phyloP scores from a whole-genome alignment of 2,113 vertebrate genomes.

The Felis chaus region DNA sequence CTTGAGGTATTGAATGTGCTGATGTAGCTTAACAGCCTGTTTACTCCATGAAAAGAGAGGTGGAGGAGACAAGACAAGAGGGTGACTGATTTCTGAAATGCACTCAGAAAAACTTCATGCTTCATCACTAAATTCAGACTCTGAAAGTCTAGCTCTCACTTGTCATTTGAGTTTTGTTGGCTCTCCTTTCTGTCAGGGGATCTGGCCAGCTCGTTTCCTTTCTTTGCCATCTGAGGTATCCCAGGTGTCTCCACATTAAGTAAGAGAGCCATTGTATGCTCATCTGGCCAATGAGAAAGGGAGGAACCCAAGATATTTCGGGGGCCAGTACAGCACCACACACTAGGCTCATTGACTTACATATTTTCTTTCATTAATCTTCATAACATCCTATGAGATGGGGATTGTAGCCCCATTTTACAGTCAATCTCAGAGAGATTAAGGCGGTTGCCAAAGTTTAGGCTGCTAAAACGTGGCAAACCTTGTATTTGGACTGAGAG shows the following conservation, averaged over 20 bases:
- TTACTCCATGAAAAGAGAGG: conserved; percentile 34
- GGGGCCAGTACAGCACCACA: background rate
- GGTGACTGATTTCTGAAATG: background rate
- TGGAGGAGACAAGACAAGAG: conserved; percentile 1
- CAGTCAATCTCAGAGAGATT: background rate
- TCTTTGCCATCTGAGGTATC: background rate
- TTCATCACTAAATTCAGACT: background rate
- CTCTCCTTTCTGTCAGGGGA: background rate
- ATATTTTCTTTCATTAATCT: background rate
- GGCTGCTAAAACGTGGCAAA: background rate
- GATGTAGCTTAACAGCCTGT: background rate
- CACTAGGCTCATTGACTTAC: background rate
- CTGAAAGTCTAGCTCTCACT: background rate
- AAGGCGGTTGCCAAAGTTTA: background rate
- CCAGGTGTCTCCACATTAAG: background rate
- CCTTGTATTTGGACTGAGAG: background rate
- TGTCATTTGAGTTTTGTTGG: background rate
- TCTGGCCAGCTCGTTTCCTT: background rate
- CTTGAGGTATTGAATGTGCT: background rate
- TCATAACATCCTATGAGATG: background rate
- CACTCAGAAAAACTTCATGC: background rate
- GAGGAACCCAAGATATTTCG: no score
- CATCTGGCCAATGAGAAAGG: background rate
- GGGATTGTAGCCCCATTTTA: background rate
- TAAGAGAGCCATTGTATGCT: background rate